Evolutionary conservation across 2,888 invertebrate species (phyloP).

Genomic region (Aquatica leii): DNA sequence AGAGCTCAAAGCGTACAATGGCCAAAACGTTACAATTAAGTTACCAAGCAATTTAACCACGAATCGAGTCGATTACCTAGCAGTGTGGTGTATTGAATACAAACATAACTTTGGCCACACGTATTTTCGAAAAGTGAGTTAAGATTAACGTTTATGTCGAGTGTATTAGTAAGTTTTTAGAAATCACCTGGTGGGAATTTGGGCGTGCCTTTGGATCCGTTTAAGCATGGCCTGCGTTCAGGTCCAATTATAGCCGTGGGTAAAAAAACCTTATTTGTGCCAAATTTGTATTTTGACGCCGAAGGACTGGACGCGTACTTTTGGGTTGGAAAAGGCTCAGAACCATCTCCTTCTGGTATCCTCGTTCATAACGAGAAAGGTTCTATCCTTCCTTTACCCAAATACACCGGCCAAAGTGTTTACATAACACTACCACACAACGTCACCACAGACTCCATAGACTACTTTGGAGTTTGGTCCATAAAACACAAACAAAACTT

Average conservation of each 20-base stretch:
- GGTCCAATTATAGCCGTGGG: conserved; percentile 45
- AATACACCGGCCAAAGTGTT: conserved; percentile 43
- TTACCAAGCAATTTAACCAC: conserved; percentile 39
- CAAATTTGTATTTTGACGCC: conserved; percentile 44
- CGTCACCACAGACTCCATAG: conserved; percentile 40
- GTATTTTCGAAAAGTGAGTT: no score
- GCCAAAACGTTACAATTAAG: conserved; percentile 33
- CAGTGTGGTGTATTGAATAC: conserved; percentile 37
- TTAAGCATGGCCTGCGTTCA: conserved; percentile 40
- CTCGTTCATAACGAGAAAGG: conserved; percentile 41
- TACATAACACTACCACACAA: conserved; percentile 43
- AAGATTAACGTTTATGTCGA: no score
- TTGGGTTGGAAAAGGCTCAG: conserved; percentile 44
- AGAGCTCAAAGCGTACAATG: conserved; percentile 26
- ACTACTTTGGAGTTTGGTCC: conserved; percentile 47
- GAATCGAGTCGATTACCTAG: conserved; percentile 40
- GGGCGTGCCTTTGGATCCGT: conserved; percentile 15
- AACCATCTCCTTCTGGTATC: conserved; percentile 29
- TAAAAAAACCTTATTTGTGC: conserved; percentile 45
- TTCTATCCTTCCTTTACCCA: conserved; percentile 22
- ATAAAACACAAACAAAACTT: conserved; percentile 34
- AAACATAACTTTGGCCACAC: conserved; percentile 16
- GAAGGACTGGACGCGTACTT: conserved; percentile 40
- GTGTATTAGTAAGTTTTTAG: no score
- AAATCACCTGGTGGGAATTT: background rate